Conservation (phyloP, 64 coral and sea anemone species). For the Trachythela sp. region DNA sequence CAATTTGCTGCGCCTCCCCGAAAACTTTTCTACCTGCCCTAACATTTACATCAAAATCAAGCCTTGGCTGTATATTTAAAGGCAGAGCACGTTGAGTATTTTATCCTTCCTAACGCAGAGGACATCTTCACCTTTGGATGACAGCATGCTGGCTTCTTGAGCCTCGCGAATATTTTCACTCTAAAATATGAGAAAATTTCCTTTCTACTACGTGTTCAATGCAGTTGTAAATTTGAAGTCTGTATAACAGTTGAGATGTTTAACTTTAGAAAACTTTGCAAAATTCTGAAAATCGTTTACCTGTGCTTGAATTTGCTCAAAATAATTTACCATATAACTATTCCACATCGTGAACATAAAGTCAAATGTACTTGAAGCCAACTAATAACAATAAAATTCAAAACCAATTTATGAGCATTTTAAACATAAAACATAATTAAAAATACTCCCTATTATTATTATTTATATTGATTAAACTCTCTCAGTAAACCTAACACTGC, state of each 20-base stretch:
- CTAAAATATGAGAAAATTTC: neutral
- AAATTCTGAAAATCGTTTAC: slow-evolving; percentile 24
- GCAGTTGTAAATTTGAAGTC: neutral
- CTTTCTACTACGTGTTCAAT: neutral
- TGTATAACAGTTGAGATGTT: neutral
- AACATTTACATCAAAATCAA: too few species aligned
- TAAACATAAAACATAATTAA: too few species aligned
- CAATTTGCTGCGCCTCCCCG: too few species aligned
- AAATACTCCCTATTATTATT: too few species aligned
- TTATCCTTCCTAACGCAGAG: neutral
- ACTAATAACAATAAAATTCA: slow-evolving; percentile 29
- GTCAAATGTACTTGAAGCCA: slow-evolving; percentile 50
- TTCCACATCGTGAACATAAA: slow-evolving; percentile 56
- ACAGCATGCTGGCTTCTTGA: neutral
- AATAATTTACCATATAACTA: slow-evolving; percentile 11
- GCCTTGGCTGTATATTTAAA: too few species aligned
- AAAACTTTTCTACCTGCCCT: too few species aligned
- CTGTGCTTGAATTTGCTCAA: slow-evolving; percentile 49
- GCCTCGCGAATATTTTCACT: neutral
- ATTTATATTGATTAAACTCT: too few species aligned
- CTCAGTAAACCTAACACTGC: too few species aligned
- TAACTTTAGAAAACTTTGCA: neutral
- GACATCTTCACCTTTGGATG: neutral
- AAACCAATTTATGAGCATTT: neutral
- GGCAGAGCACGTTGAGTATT: neutral